A percentile compares a stretch with the other conserved stretches of the same genome.
These are phyloP conservation scores for Trichomalopsis sarcophagae DNA, from an alignment of 1,140 invertebrate species.

Conservation along the genomic window DNA sequence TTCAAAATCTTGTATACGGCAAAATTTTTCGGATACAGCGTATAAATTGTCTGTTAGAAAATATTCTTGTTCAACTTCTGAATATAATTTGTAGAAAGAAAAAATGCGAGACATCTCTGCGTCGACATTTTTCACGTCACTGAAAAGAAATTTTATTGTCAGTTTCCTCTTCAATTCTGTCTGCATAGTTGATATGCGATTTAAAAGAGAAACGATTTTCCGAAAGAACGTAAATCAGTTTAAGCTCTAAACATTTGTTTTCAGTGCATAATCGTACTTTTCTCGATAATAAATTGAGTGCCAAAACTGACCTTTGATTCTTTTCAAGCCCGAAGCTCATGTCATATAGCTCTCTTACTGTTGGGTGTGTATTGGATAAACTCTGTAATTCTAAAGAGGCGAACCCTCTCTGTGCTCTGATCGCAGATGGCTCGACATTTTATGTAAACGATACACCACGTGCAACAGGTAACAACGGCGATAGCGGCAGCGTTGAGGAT, in stretches of 20 bases:
- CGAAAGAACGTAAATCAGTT: background rate
- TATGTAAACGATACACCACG: constrained; percentile 76
- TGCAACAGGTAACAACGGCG: constrained; percentile 75
- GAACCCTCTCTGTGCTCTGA: constrained; percentile 66
- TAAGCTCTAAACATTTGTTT: background rate
- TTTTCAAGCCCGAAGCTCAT: constrained; percentile 27
- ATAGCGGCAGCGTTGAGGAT: constrained; percentile 76
- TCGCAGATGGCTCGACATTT: constrained; percentile 75
- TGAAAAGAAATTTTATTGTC: constrained; percentile 24
- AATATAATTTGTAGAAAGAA: background rate
- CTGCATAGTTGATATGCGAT: background rate
- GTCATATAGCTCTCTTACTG: constrained; percentile 9
- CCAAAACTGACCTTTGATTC: constrained; percentile 21
- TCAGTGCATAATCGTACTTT: background rate
- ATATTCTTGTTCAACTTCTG: background rate
- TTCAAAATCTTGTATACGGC: too few relatives aligned
- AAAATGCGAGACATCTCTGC: constrained; percentile 37
- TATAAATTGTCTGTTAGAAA: background rate
- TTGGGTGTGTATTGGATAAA: constrained; percentile 71
- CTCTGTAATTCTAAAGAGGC: constrained; percentile 64
- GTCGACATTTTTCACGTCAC: constrained; percentile 7
- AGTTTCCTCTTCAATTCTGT: background rate
- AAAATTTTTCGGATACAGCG: too few relatives aligned
- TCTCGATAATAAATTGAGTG: background rate
- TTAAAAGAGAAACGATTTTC: background rate